Conservation (phyloP, 1,140 invertebrate genomes). For the Pseudomyrmex gracilis region DNA sequence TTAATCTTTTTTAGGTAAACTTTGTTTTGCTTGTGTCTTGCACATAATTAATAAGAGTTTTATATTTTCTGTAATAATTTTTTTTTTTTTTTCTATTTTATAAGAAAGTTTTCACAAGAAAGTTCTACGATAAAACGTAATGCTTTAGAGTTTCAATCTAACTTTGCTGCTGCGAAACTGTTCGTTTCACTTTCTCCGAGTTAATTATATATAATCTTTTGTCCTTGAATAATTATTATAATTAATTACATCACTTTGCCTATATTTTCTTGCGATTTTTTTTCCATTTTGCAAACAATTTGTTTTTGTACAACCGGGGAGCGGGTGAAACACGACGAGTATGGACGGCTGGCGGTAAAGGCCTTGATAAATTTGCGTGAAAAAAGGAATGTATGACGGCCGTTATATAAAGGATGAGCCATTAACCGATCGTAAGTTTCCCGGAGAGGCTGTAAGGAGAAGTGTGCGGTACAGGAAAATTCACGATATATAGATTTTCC, state of each 20-base stretch:
- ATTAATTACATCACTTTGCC: not conserved
- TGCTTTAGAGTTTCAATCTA: too few relatives aligned
- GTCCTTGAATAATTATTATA: too few relatives aligned
- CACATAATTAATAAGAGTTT: too few relatives aligned
- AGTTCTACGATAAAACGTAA: too few relatives aligned
- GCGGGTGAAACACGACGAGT: not conserved
- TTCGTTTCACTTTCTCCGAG: too few relatives aligned
- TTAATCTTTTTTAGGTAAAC: too few relatives aligned
- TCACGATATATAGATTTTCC: slow-evolving; percentile 32
- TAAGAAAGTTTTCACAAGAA: too few relatives aligned
- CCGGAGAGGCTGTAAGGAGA: not conserved
- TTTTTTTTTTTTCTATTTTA: too few relatives aligned
- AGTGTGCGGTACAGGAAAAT: not conserved
- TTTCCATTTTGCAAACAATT: slow-evolving; percentile 1
- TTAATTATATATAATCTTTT: too few relatives aligned
- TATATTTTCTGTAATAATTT: too few relatives aligned
- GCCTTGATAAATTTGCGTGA: not conserved
- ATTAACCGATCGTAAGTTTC: slow-evolving; percentile 10
- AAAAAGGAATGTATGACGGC: not conserved
- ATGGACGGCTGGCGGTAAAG: not conserved
- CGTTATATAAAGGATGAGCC: slow-evolving; percentile 3
- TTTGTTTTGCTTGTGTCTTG: too few relatives aligned
- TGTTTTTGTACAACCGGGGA: not conserved
- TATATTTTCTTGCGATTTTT: not conserved
- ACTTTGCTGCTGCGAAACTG: too few relatives aligned